These are phyloP conservation scores for Batillaria attramentaria DNA, from an alignment of 1,140 invertebrate genomes.

Conservation along the genomic window DNA sequence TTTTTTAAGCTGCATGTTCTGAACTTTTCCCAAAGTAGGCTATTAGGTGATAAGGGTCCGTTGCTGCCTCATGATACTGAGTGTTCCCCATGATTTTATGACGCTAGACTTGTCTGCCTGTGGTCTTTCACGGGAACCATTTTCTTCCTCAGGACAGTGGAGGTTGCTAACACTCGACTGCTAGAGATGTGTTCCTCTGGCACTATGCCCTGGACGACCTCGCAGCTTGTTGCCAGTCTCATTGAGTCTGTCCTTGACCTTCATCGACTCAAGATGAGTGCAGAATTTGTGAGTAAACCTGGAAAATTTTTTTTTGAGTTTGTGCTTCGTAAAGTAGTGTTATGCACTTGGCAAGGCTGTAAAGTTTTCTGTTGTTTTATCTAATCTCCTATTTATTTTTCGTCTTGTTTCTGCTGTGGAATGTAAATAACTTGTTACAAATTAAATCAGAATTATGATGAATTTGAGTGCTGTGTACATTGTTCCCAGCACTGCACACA, in stretches of 20 bases:
- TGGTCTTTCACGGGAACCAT: no score
- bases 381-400: not conserved
- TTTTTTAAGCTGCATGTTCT: not conserved
- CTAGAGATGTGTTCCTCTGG: constrained; percentile 47
- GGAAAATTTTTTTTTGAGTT: not conserved
- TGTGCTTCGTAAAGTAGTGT: no score
- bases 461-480: no score
- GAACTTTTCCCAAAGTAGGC: constrained; percentile 20
- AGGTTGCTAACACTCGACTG: constrained; percentile 56
- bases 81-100: no score
- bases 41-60: no score
- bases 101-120: no score
- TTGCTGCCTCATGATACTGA: no score
- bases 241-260: constrained; percentile 86
- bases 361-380: constrained; percentile 3
- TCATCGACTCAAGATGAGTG: constrained; percentile 78
- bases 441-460: no score
- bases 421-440: no score
- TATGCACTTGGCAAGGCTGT: no score
- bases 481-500: no score
- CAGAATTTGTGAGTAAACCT: constrained; percentile 78
- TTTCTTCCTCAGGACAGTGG: constrained; percentile 57
- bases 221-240: constrained; percentile 86
- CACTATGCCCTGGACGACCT: constrained; percentile 69
- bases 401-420: not conserved